Evolutionary conservation across 1,140 invertebrate species (phyloP).

Genomic region (Steinernema khuongi): DNA sequence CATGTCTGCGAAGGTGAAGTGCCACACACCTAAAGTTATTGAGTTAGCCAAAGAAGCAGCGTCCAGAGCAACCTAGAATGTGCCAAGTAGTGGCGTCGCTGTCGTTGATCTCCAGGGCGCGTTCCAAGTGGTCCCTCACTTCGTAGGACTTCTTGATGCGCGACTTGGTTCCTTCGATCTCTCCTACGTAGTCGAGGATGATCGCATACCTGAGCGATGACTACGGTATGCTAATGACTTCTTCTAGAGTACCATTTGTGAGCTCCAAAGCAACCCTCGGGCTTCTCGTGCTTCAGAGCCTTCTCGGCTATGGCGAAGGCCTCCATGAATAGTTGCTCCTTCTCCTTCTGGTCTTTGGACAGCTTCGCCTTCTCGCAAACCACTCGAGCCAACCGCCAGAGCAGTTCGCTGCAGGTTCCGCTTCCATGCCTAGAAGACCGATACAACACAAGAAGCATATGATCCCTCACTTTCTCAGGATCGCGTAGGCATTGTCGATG

Average conservation of each 20-base stretch:
- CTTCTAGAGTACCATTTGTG: conserved; percentile 57
- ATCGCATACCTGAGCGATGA: conserved; percentile 54
- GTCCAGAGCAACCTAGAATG: conserved; percentile 43
- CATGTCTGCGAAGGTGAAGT: conserved; percentile 55
- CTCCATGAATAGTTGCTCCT: conserved; percentile 45
- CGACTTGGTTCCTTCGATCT: conserved; percentile 52
- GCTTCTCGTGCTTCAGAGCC: conserved; percentile 37
- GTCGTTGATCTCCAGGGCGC: conserved; percentile 51
- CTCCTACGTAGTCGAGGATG: conserved; percentile 52
- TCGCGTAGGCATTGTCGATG: conserved; percentile 54
- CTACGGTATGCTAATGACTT: too few species aligned
- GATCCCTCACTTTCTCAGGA: conserved; percentile 45
- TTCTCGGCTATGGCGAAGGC: conserved; percentile 48
- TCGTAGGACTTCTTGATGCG: conserved; percentile 43
- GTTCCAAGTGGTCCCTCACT: conserved; percentile 50
- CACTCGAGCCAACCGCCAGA: conserved; percentile 54
- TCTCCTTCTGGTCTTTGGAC: conserved; percentile 40
- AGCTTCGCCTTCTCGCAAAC: conserved; percentile 53
- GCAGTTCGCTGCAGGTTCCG: conserved; percentile 43
- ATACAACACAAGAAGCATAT: not conserved
- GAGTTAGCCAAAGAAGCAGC: conserved; percentile 26
- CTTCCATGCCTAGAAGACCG: conserved; percentile 41
- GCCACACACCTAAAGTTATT: conserved; percentile 49
- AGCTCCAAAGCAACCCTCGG: conserved; percentile 50
- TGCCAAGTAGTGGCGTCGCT: conserved; percentile 57